A percentile compares a stretch with the other conserved stretches of the same genome.
Evolutionary conservation across 2,113 vertebrate genomes (phyloP).

Genomic region (Philantomba maxwellii): DNA sequence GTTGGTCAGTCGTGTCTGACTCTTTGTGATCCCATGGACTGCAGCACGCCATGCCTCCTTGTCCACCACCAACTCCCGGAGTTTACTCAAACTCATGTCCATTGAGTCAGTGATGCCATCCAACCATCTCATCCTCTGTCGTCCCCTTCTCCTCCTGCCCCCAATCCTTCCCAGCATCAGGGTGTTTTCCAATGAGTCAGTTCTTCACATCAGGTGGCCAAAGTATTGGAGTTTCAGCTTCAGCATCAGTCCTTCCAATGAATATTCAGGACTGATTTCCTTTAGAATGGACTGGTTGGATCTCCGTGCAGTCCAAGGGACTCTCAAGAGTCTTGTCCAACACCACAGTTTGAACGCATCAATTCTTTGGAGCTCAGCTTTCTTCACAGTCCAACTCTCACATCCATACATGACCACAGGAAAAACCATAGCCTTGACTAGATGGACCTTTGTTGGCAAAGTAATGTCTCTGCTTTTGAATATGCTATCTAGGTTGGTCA

Average conservation of each 20-base stretch:
- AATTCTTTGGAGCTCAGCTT: rapidly evolving
- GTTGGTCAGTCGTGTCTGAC: background rate
- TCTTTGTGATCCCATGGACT: background rate
- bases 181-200: background rate
- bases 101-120: background rate
- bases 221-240: background rate
- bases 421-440: background rate
- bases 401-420: background rate
- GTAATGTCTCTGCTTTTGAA: background rate
- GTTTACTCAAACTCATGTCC: background rate
- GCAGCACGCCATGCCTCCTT: background rate
- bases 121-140: background rate
- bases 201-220: background rate
- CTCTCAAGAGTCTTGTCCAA: background rate
- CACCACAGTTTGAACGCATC: background rate
- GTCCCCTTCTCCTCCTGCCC: background rate
- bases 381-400: background rate
- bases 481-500: background rate
- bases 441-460: background rate
- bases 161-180: background rate
- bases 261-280: background rate
- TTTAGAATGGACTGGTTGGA: background rate
- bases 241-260: background rate
- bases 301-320: background rate
- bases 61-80: background rate